These are phyloP conservation scores for Rhinoraja longicauda DNA, from an alignment of 2,797 vertebrate species.

Conservation along the genomic window DNA sequence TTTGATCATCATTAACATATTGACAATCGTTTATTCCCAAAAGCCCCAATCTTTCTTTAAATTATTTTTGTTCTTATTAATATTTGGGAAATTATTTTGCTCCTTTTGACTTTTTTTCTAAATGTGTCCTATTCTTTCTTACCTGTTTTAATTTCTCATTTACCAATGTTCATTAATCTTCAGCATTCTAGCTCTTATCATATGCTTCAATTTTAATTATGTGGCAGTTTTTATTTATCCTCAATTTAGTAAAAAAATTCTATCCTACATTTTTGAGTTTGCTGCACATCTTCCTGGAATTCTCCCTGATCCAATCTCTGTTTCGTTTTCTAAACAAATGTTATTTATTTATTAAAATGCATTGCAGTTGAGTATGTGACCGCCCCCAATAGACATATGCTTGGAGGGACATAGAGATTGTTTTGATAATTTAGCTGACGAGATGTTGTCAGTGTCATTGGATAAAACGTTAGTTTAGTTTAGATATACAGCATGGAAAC, in stretches of 20 bases:
- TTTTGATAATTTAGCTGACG: neutral
- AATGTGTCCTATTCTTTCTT: no score
- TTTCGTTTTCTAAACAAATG: neutral
- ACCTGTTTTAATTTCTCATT: no score
- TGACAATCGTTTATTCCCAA: no score
- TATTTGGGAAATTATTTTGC: no score
- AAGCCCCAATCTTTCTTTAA: no score
- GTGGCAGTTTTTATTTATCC: neutral
- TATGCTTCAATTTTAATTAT: no score
- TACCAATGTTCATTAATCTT: no score
- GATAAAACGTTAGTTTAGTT: neutral
- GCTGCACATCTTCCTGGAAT: neutral
- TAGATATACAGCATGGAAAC: no score
- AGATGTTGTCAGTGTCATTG: neutral
- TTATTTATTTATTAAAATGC: neutral
- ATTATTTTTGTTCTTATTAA: neutral
- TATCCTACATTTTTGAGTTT: neutral
- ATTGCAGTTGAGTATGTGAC: neutral
- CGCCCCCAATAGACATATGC: neutral
- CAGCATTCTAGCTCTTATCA: no score
- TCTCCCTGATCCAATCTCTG: neutral
- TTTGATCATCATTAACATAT: no score
- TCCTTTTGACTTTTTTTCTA: no score
- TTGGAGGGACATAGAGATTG: neutral
- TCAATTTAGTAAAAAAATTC: neutral